Evolutionary conservation across 1,140 invertebrate genomes (phyloP).

Genomic region (Achatina immaculata): DNA sequence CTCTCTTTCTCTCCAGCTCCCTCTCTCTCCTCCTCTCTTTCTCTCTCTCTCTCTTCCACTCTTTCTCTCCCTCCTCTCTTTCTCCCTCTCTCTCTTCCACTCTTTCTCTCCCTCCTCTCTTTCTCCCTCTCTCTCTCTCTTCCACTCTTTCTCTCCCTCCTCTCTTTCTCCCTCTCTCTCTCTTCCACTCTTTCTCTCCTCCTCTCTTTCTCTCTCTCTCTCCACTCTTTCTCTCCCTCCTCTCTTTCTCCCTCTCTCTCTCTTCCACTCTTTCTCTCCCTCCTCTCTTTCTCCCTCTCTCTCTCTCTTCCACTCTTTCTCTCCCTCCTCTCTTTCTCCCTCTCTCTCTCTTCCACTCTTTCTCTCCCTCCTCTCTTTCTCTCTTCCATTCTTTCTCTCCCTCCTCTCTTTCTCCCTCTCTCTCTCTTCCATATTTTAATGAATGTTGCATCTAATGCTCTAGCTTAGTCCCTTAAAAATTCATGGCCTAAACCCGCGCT

Average conservation of each 20-base stretch:
- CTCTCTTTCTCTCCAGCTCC: slow-evolving; percentile 12
- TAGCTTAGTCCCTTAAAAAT: no score
- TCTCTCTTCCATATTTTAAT: no score
- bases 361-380: slow-evolving; percentile 33
- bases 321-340: background rate
- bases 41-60: background rate
- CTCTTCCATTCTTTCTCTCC: background rate
- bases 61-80: background rate
- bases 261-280: background rate
- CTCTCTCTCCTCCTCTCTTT: slow-evolving; percentile 20
- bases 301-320: background rate
- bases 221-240: background rate
- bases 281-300: slow-evolving; percentile 18
- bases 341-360: background rate
- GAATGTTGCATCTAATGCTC: no score
- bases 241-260: slow-evolving; percentile 19
- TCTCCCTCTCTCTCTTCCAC: background rate
- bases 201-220: slow-evolving; percentile 18
- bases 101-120: no score
- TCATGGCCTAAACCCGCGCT: no score
- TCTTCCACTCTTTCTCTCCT: slow-evolving; percentile 25
- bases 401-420: background rate
- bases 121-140: no score
- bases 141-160: background rate
- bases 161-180: slow-evolving; percentile 27